Percentiles rank a stretch among this genome's conserved stretches.
Evolutionary conservation across 2,888 invertebrate species (phyloP).

Genomic region (Aphidoletes aphidimyza): DNA sequence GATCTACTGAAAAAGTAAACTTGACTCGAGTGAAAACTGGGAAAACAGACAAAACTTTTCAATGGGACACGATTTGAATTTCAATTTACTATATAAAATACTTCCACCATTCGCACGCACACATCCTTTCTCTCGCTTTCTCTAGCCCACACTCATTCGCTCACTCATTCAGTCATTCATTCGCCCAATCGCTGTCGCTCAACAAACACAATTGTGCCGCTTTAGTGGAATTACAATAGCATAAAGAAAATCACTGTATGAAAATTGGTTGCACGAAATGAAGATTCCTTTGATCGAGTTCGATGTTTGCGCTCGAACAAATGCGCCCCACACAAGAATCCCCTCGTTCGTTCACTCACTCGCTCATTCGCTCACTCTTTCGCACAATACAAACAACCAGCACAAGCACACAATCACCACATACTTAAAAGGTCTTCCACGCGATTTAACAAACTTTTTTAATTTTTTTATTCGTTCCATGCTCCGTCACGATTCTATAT

Average conservation of each 20-base stretch:
- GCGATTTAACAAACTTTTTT: conserved; percentile 53
- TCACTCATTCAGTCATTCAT: neutral
- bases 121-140: neutral
- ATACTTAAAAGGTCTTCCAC: conserved; percentile 52
- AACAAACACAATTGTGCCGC: conserved; percentile 38
- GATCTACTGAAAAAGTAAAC: conserved; percentile 1
- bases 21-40: conserved; percentile 9
- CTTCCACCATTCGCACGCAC: neutral
- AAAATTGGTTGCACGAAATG: conserved; percentile 48
- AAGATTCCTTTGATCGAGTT: conserved; percentile 47
- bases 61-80: conserved; percentile 54
- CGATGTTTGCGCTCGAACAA: conserved; percentile 40
- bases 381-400: neutral
- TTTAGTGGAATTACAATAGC: conserved; percentile 18
- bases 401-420: conserved; percentile 35
- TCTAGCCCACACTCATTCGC: neutral
- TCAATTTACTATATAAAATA: conserved; percentile 52
- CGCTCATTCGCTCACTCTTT: neutral
- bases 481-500: conserved; percentile 32
- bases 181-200: neutral
- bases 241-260: conserved; percentile 31
- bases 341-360: neutral
- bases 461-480: conserved; percentile 30
- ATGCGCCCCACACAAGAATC: neutral
- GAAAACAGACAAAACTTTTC: conserved; percentile 53